A percentile compares a stretch with the other conserved stretches of the same genome.
Conservation (phyloP, 2,113 vertebrate genomes). For the Riparia riparia region DNA sequence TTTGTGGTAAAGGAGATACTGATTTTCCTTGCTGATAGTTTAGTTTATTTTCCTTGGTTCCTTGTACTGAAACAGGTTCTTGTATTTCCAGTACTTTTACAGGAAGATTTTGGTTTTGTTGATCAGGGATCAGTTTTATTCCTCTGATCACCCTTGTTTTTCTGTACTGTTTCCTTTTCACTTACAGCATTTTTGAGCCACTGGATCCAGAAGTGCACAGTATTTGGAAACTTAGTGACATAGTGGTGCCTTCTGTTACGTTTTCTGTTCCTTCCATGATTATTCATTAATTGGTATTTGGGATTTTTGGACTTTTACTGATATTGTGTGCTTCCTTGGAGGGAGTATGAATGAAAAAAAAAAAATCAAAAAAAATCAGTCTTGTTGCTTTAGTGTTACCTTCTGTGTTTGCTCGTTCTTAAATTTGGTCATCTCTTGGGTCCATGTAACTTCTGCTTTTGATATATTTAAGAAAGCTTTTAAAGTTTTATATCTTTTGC, state of each 20-base stretch:
- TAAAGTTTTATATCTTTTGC: not conserved
- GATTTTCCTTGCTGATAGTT: not conserved
- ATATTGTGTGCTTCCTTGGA: not conserved
- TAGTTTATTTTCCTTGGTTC: not conserved
- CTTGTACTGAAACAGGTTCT: not conserved
- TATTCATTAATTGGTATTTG: not conserved
- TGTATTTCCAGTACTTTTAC: not conserved
- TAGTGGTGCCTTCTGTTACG: not conserved
- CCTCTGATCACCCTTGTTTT: not conserved
- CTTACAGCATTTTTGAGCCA: not conserved
- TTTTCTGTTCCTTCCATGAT: not conserved
- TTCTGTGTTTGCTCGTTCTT: not conserved
- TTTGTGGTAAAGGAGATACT: not conserved
- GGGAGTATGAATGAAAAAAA: not conserved
- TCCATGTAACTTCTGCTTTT: not conserved
- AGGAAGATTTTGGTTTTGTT: not conserved
- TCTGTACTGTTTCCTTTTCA: not conserved
- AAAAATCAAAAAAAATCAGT: not conserved
- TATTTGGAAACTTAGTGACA: not conserved
- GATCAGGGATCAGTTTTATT: not conserved
- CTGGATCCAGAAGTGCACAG: not conserved
- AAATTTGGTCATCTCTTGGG: not conserved
- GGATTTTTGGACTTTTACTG: not conserved
- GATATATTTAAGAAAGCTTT: not conserved
- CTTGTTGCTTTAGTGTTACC: not conserved